These are phyloP conservation scores for Xenops minutus DNA, from an alignment of 2,797 vertebrate species.

Conservation along the genomic window DNA sequence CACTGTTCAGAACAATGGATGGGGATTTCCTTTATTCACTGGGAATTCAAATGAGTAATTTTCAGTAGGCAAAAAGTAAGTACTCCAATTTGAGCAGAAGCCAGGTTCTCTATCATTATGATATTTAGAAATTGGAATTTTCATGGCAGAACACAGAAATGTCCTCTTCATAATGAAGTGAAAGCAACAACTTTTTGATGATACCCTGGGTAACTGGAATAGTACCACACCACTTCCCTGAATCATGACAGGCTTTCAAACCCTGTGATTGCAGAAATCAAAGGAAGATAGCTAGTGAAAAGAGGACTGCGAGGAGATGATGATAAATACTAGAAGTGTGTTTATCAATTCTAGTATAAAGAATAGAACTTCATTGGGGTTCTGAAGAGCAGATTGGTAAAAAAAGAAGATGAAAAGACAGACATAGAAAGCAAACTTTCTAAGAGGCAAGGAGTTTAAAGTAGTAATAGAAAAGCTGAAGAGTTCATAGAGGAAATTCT, in stretches of 20 bases:
- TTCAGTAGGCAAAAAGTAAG: background rate
- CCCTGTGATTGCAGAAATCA: background rate
- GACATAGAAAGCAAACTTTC: background rate
- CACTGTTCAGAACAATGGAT: background rate
- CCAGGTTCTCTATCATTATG: background rate
- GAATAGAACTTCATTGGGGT: background rate
- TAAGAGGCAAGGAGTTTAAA: background rate
- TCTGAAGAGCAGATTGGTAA: background rate
- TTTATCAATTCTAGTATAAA: background rate
- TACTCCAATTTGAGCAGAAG: background rate
- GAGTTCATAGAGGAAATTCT: background rate
- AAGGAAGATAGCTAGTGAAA: constrained; percentile 12
- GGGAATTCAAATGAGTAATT: background rate
- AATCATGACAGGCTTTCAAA: background rate
- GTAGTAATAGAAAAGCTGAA: constrained; percentile 1
- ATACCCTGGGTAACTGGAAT: background rate
- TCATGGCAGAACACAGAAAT: background rate
- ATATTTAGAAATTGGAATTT: background rate
- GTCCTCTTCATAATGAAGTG: background rate
- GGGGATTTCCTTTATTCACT: background rate
- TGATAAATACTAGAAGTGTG: constrained; percentile 17
- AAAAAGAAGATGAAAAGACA: background rate
- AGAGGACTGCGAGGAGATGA: background rate
- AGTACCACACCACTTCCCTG: background rate
- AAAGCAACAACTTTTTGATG: background rate